Percentiles rank a stretch among this genome's conserved stretches.
phyloP scores from a whole-genome alignment of 2,888 invertebrate genomes.

The Reticulitermes lucifugus region DNA sequence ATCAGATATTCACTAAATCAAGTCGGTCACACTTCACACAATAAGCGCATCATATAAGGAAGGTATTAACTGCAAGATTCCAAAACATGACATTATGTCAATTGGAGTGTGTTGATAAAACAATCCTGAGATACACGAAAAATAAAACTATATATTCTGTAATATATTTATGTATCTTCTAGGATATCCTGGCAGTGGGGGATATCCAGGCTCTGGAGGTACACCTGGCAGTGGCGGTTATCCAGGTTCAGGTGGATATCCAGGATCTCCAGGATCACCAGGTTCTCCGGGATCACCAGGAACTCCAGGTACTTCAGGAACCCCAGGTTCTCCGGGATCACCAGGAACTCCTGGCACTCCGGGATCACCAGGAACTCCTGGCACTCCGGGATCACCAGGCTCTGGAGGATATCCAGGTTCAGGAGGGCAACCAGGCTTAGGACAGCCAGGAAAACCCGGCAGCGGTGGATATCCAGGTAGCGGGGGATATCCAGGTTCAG shows the following conservation, averaged over 20 bases:
- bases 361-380: constrained; percentile 51
- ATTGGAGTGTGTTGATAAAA: too few species aligned
- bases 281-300: constrained; percentile 55
- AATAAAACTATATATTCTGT: too few species aligned
- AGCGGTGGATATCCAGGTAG: constrained; percentile 57
- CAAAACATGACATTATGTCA: too few species aligned
- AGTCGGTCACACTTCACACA: too few species aligned
- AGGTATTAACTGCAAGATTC: too few species aligned
- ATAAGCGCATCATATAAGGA: too few species aligned
- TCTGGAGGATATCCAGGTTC: constrained; percentile 48
- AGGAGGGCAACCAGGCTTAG: constrained; percentile 57
- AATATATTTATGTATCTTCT: too few species aligned
- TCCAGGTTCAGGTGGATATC: constrained; percentile 51
- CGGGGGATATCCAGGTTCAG: constrained; percentile 55
- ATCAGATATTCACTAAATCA: too few species aligned
- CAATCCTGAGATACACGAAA: too few species aligned
- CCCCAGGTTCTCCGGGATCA: constrained; percentile 25
- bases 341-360: constrained; percentile 56
- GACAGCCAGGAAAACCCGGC: constrained; percentile 58
- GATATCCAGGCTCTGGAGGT: constrained; percentile 57
- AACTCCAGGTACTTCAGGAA: too few species aligned
- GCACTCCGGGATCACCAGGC: constrained; percentile 55
- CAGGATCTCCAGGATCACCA: constrained; percentile 54
- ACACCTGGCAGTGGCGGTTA: constrained; percentile 56
- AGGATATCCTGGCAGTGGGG: too few species aligned